Conservation (phyloP, 2,113 vertebrate genomes). For the Crypturellus undulatus region DNA sequence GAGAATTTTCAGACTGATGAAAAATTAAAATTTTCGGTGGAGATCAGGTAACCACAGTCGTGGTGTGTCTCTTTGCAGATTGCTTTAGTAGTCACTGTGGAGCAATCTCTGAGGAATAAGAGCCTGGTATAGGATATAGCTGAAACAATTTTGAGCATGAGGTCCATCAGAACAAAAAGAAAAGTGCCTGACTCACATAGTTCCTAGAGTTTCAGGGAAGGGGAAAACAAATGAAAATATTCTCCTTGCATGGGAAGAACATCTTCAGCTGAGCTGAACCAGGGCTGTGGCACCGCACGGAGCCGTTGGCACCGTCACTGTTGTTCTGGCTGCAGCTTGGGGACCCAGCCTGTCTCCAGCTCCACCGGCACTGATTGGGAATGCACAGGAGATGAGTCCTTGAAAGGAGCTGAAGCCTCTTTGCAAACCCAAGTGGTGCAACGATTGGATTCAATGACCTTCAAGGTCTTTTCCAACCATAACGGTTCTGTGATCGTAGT, state of each 20-base stretch:
- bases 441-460: too few relatives aligned
- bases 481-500: not conserved
- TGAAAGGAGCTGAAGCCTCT: not conserved
- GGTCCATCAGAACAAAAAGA: not conserved
- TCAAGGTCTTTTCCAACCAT: too few relatives aligned
- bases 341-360: not conserved
- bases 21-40: not conserved
- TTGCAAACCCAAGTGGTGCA: too few relatives aligned
- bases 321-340: not conserved
- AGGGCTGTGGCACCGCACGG: not conserved
- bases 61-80: not conserved
- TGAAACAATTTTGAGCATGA: not conserved
- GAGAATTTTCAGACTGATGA: not conserved
- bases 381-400: not conserved
- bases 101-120: not conserved
- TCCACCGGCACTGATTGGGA: not conserved
- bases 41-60: not conserved
- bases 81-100: not conserved
- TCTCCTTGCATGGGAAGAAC: accelerated
- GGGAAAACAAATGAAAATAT: not conserved
- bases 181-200: not conserved
- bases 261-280: accelerated
- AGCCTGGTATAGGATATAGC: not conserved
- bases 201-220: not conserved
- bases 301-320: not conserved